A percentile compares a stretch with the other conserved stretches of the same genome.
These are phyloP conservation scores for Balaeniceps rex DNA, from an alignment of 2,113 vertebrate species.

Conservation along the genomic window DNA sequence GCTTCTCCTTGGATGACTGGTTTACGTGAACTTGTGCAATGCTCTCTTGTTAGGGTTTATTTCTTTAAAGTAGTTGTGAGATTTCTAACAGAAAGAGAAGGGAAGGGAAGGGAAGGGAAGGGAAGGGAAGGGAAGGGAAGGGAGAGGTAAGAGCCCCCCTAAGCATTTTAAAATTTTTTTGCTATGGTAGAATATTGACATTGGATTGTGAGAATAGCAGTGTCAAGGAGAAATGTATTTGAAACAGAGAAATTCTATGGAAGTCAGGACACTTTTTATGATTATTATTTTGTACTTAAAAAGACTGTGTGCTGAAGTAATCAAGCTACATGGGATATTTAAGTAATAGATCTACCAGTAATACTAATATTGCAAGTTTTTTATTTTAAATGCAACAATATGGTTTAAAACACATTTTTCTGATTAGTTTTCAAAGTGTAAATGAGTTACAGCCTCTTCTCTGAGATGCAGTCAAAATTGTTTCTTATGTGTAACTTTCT, in stretches of 20 bases:
- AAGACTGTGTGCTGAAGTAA: background rate
- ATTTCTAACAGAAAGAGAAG: background rate
- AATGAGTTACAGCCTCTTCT: background rate
- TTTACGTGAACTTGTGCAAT: background rate
- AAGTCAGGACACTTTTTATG: background rate
- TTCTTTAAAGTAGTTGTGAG: background rate
- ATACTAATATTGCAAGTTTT: background rate
- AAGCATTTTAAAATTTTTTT: background rate
- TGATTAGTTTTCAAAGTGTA: background rate
- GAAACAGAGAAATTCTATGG: background rate
- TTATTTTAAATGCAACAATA: background rate
- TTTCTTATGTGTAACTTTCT: background rate
- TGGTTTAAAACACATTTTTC: background rate
- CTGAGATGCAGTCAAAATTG: background rate
- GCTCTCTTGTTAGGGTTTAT: background rate
- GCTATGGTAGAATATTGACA: background rate
- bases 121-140: background rate
- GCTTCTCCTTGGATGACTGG: background rate
- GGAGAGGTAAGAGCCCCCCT: rapidly evolving
- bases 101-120: too few species aligned
- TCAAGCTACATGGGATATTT: background rate
- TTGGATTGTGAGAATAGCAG: background rate
- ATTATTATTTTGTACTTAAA: background rate
- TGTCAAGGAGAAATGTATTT: background rate
- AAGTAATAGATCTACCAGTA: background rate